Evolutionary conservation across 2,888 invertebrate species (phyloP).

Genomic region (Acrobasis consociella): DNA sequence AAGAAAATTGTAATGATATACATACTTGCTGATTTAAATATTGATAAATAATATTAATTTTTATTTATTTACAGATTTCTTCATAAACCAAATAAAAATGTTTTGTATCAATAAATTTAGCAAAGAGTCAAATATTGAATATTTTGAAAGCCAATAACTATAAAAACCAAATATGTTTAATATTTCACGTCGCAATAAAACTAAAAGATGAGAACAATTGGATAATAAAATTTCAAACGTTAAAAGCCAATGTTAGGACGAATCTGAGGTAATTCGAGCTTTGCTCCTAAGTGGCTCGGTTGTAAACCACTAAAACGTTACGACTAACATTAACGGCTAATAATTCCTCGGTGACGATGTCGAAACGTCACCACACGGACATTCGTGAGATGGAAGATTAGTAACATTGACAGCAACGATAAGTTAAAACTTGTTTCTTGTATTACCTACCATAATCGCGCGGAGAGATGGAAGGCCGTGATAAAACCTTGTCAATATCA

Average conservation of each 20-base stretch:
- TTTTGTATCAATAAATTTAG: too few species aligned
- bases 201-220: slow-evolving; percentile 7
- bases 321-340: slow-evolving; percentile 67
- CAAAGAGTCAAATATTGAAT: too few species aligned
- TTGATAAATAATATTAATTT: too few species aligned
- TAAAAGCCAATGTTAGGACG: slow-evolving; percentile 42
- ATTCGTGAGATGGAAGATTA: slow-evolving; percentile 70
- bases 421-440: slow-evolving; percentile 69
- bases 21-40: too few species aligned
- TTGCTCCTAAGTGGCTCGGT: slow-evolving; percentile 58
- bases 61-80: too few species aligned
- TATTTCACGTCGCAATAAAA: background rate
- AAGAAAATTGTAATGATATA: slow-evolving; percentile 4
- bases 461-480: slow-evolving; percentile 58
- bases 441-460: slow-evolving; percentile 63
- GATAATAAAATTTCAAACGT: slow-evolving; percentile 31
- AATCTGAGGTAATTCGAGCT: slow-evolving; percentile 58
- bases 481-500: slow-evolving; percentile 75
- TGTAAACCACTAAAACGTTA: slow-evolving; percentile 66
- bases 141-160: too few species aligned
- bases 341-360: slow-evolving; percentile 71
- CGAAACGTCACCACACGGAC: slow-evolving; percentile 62
- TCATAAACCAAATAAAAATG: too few species aligned
- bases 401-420: slow-evolving; percentile 62
- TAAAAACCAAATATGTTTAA: too few species aligned